phyloP scores from a whole-genome alignment of 2,113 vertebrate genomes.

The Lophius piscatorius region DNA sequence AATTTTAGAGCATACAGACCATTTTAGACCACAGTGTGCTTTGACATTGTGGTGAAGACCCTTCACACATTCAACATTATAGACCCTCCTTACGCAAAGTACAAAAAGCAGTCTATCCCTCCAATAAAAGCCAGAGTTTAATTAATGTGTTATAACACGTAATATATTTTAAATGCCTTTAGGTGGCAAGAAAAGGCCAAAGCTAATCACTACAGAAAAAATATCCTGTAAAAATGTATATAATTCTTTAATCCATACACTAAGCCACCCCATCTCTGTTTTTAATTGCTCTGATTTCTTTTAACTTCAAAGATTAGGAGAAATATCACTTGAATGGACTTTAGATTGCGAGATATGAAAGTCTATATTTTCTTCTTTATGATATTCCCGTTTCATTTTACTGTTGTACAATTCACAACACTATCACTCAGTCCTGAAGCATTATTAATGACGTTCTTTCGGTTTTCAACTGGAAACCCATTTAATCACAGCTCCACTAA shows the following conservation, averaged over 20 bases:
- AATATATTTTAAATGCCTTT: no score
- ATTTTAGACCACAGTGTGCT: no score
- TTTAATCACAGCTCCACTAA: conserved; percentile 68
- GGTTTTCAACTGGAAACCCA: conserved; percentile 51
- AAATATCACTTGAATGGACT: conserved; percentile 15
- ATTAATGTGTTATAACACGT: no score
- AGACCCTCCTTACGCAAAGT: no score
- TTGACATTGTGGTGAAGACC: no score
- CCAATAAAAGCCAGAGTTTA: no score
- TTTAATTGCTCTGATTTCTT: conserved; percentile 4
- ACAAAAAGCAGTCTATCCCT: no score
- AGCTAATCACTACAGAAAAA: neutral
- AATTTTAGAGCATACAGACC: no score
- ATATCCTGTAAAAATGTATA: no score
- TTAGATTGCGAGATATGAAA: conserved; percentile 12
- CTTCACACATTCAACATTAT: no score
- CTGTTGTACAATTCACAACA: conserved; percentile 28
- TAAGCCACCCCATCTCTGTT: neutral
- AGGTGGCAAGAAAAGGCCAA: no score
- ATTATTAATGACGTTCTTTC: conserved; percentile 65
- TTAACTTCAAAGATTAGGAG: neutral
- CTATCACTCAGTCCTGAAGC: conserved; percentile 31
- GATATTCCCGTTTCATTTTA: conserved; percentile 24
- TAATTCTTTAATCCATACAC: neutral
- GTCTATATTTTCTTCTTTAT: conserved; percentile 33